Conservation (phyloP, 1,140 invertebrate species). For the Euwallacea fornicatus region DNA sequence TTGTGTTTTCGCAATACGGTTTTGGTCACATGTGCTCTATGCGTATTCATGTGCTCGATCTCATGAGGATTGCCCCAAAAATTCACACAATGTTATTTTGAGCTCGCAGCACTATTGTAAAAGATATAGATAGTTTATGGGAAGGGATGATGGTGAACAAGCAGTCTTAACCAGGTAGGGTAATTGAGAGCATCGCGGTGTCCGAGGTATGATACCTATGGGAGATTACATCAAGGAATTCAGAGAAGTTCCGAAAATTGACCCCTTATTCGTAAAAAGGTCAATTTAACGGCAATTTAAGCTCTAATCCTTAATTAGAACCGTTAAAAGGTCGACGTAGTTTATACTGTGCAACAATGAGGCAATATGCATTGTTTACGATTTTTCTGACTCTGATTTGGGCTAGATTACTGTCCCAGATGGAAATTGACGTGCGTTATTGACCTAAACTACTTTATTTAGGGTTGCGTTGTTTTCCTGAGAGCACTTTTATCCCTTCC, state of each 20-base stretch:
- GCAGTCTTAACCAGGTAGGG: too few relatives aligned
- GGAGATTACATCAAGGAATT: too few relatives aligned
- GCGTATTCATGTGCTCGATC: background rate
- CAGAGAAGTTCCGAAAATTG: background rate
- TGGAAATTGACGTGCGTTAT: background rate
- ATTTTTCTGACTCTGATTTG: background rate
- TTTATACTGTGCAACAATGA: conserved; percentile 14
- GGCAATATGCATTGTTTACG: conserved; percentile 21
- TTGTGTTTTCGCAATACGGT: conserved; percentile 2
- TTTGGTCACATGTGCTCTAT: background rate
- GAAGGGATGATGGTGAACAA: too few relatives aligned
- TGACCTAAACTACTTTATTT: conserved; percentile 4
- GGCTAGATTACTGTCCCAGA: background rate
- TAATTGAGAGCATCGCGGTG: too few relatives aligned
- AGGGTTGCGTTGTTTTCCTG: background rate
- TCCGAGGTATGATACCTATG: too few relatives aligned
- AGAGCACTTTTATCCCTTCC: conserved; percentile 10
- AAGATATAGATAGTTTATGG: too few relatives aligned
- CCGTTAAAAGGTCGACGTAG: conserved; percentile 15
- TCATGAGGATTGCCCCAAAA: too few relatives aligned
- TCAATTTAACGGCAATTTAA: conserved; percentile 24
- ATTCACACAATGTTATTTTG: too few relatives aligned
- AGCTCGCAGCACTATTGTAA: too few relatives aligned
- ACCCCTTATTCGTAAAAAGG: conserved; percentile 12
- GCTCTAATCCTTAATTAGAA: conserved; percentile 25